Percentiles rank a stretch among this genome's conserved stretches.
These are phyloP conservation scores for Grammomys surdaster DNA, from an alignment of 2,113 vertebrate species.

Conservation along the genomic window DNA sequence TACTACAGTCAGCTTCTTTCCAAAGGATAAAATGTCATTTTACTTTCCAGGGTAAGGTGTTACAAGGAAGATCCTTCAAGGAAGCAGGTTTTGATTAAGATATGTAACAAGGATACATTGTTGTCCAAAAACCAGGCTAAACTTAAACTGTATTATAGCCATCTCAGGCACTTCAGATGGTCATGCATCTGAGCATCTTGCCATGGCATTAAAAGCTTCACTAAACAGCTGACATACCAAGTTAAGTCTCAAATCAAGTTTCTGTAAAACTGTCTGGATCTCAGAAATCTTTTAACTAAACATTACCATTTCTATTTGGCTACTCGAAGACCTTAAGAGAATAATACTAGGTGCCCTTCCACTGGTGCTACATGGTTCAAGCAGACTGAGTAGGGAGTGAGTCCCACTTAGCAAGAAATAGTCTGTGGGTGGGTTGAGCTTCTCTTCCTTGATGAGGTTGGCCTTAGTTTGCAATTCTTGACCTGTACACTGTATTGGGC, in stretches of 20 bases:
- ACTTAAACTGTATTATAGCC: neutral
- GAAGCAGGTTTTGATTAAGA: slow-evolving; percentile 10
- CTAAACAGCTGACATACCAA: neutral
- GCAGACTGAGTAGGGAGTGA: neutral
- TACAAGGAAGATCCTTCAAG: neutral
- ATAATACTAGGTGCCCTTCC: neutral
- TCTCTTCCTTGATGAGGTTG: neutral
- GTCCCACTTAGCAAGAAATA: neutral
- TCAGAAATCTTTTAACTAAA: neutral
- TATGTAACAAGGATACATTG: neutral
- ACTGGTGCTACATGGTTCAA: neutral
- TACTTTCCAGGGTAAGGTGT: neutral
- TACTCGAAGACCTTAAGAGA: neutral
- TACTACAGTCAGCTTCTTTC: slow-evolving; percentile 62
- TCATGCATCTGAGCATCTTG: neutral
- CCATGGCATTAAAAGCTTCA: neutral
- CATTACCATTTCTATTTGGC: neutral
- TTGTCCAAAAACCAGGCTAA: neutral
- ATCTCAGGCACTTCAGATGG: neutral
- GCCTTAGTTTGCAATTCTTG: neutral
- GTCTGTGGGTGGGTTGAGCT: neutral
- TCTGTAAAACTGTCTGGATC: neutral
- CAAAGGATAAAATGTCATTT: slow-evolving; percentile 29
- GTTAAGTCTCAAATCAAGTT: neutral
- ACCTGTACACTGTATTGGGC: neutral